A percentile compares a stretch with the other conserved stretches of the same genome.
These are phyloP conservation scores for Rattus rattus DNA, from an alignment of 2,113 vertebrate species.

Conservation along the genomic window DNA sequence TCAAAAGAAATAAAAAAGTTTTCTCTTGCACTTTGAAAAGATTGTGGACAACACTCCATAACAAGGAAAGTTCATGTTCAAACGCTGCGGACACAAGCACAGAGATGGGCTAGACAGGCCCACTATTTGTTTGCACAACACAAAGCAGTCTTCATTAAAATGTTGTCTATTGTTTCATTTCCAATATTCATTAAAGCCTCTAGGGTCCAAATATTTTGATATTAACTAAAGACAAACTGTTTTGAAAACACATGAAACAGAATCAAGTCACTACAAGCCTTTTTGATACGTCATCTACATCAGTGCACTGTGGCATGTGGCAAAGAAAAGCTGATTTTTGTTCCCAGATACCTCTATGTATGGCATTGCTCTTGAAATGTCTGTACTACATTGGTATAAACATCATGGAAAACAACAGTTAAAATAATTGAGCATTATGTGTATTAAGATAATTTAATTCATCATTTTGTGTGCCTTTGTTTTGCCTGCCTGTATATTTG, in stretches of 20 bases:
- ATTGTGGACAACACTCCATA: constrained; percentile 48
- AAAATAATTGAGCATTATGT: not conserved
- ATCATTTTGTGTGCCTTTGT: not conserved
- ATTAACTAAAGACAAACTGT: not conserved
- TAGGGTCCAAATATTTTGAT: not conserved
- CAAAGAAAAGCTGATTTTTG: not conserved
- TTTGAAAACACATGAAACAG: not conserved
- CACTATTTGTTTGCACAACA: constrained; percentile 54
- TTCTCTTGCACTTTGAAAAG: constrained; percentile 69
- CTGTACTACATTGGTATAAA: not conserved
- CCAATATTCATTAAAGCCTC: not conserved
- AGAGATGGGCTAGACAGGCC: constrained; percentile 30
- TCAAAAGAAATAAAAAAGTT: constrained; percentile 77
- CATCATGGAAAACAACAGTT: not conserved
- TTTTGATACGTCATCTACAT: not conserved
- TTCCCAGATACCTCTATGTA: not conserved
- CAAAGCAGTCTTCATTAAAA: constrained; percentile 28
- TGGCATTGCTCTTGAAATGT: not conserved
- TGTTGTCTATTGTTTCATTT: not conserved
- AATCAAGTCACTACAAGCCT: not conserved
- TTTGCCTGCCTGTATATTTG: not conserved
- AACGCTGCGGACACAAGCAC: constrained; percentile 33
- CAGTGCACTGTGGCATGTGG: not conserved
- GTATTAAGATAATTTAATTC: not conserved
- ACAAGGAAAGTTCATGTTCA: constrained; percentile 40